Conservation (phyloP, 1,140 invertebrate genomes). For the Parapsyche elsis region DNA sequence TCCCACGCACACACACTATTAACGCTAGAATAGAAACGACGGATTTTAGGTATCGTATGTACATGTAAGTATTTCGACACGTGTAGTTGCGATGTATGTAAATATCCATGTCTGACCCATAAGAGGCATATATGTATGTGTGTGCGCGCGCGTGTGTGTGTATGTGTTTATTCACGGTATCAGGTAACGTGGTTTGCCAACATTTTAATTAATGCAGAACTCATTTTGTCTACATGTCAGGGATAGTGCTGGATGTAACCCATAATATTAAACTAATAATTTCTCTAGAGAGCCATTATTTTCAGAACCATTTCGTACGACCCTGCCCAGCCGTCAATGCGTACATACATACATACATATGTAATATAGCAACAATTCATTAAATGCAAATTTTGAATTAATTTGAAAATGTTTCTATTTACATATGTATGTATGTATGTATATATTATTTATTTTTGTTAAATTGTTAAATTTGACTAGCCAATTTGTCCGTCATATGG, state of each 20-base stretch:
- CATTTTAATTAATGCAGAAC: slow-evolving; percentile 53
- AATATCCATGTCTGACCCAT: neutral
- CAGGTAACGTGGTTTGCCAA: slow-evolving; percentile 44
- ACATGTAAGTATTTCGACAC: neutral
- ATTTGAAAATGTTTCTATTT: neutral
- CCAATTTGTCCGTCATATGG: no score
- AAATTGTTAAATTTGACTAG: no score
- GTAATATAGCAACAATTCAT: neutral
- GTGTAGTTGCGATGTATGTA: neutral
- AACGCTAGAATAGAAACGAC: no score
- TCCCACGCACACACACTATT: no score
- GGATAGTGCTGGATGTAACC: slow-evolving; percentile 42
- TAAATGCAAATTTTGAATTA: neutral
- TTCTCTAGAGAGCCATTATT: slow-evolving; percentile 52
- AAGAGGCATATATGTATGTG: neutral
- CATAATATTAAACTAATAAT: slow-evolving; percentile 54
- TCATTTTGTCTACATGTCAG: slow-evolving; percentile 49
- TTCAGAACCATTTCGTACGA: neutral
- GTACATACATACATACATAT: neutral
- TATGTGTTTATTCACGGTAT: slow-evolving; percentile 22
- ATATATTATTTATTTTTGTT: no score
- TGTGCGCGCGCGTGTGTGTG: neutral
- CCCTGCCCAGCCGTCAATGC: neutral
- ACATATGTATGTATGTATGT: no score
- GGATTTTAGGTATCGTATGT: no score